Evolutionary conservation across 2,113 vertebrate genomes (phyloP).

Genomic region (Cyanistes caeruleus): DNA sequence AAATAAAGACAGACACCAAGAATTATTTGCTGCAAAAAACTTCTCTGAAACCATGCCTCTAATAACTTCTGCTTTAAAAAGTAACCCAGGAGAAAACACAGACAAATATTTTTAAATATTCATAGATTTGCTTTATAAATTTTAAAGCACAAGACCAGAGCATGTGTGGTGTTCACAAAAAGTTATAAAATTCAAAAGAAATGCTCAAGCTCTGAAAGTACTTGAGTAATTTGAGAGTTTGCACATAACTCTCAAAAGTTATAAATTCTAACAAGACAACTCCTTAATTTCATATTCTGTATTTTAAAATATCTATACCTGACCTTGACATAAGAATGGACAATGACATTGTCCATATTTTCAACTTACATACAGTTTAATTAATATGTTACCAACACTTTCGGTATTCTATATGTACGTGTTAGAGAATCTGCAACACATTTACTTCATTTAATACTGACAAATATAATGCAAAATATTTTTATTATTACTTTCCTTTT

Average conservation of each 20-base stretch:
- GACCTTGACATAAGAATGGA: not conserved
- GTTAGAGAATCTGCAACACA: not conserved
- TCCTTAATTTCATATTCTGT: not conserved
- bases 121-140: not conserved
- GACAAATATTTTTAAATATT: not conserved
- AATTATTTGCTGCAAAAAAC: not conserved
- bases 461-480: not conserved
- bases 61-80: not conserved
- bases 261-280: not conserved
- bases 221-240: not conserved
- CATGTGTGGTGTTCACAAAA: not conserved
- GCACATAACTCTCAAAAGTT: not conserved
- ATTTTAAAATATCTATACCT: not conserved
- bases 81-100: not conserved
- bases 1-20: not conserved
- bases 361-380: not conserved
- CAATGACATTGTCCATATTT: not conserved
- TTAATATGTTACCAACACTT: not conserved
- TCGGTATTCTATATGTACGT: not conserved
- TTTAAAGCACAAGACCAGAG: not conserved
- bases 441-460: not conserved
- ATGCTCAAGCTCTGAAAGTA: not conserved
- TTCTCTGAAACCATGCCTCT: not conserved
- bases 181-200: not conserved
- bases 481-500: not conserved